Conservation (phyloP, 1,140 invertebrate genomes). For the Eriosoma lanigerum region DNA sequence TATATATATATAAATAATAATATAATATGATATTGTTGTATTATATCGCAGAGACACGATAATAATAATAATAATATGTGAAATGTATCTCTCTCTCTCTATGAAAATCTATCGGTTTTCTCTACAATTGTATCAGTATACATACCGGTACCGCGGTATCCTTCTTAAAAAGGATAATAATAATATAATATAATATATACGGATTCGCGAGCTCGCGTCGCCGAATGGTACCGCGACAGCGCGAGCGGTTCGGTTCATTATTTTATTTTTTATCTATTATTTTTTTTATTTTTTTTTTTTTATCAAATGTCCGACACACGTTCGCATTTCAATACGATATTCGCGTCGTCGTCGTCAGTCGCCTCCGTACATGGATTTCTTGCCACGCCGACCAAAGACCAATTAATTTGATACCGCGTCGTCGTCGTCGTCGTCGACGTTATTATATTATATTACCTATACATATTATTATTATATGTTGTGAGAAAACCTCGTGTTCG, state of each 20-base stretch:
- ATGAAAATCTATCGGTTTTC: not conserved
- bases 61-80: not conserved
- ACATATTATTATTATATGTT: no score
- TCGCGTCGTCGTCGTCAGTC: no score
- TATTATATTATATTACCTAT: no score
- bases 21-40: not conserved
- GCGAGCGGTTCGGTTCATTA: not conserved
- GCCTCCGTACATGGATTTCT: not conserved
- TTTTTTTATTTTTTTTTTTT: not conserved
- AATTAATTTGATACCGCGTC: not conserved
- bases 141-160: not conserved
- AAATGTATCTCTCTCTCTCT: conserved; percentile 1
- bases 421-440: no score
- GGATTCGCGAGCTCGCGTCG: not conserved
- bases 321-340: not conserved
- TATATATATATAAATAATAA: no score
- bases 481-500: no score
- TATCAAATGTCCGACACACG: not conserved
- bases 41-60: not conserved
- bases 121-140: not conserved
- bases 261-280: conserved; percentile 1
- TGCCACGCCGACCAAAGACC: not conserved
- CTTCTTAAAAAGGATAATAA: conserved; percentile 47
- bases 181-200: no score
- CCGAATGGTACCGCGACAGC: conserved; percentile 7